Evolutionary conservation across 53 echinoderm and acorn worm species (phyloP), one percentile per base, ranked within the genome.

Genomic region (Holothuria scabra): DNA sequence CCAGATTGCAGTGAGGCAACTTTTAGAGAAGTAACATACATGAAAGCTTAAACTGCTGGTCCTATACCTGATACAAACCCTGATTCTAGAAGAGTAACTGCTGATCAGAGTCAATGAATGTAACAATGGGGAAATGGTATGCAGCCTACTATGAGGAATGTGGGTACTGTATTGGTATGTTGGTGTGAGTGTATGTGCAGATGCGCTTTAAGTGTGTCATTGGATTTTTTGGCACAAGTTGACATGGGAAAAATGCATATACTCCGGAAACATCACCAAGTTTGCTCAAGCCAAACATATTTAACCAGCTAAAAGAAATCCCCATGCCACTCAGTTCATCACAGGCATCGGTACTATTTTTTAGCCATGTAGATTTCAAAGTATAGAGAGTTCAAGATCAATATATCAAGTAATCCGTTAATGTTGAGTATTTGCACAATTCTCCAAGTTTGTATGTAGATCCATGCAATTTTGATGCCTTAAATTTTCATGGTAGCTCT

Each of bases 71-170:
- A 11, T 18, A 8, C 63, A 62, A 62, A 62, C 20, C 63, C 63
- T 19, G 8, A 22, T 11, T 8, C 23, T 18, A 62, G 8, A 11
- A 28, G 8, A 62, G n/a, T 11, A 7, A 7, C 9, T 24, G 9
- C 1, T 2, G 0, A 1, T 0, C 2, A 63, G 64, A 18, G 28
- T 63, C 24, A 25, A 63, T 63, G 23, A 28, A 21, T 21, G n/a
- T 63, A 12, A 63, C 14, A 63, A 28, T 63, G 0, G 64, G 64
- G 64, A 63, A 63, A 63, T 63, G 64, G 64, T 63, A 63, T 63
- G 64, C 64, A 63, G 64, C 64, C 64, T 3, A 63, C 64, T 66
- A 66, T 28, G 66, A 24, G 29, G 66, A 66, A 66, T 66, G 28
- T 28, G 12, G 66, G 29, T 66, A 66, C 18, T 66, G 66, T 25